Evolutionary conservation across 2,888 invertebrate genomes (phyloP).

Genomic region (Cetonia aurata): DNA sequence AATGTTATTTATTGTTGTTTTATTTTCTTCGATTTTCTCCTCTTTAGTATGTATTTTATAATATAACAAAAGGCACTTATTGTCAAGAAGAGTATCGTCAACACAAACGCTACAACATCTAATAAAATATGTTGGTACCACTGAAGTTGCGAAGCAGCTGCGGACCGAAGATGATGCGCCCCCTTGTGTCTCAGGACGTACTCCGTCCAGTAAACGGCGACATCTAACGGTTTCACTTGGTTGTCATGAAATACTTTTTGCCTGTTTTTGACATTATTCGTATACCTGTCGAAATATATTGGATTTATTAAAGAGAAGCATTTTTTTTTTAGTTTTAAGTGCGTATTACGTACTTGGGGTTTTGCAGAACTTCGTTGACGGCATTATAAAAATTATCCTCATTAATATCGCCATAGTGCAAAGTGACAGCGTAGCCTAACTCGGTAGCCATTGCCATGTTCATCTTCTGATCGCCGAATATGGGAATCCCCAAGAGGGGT

Average conservation of each 20-base stretch:
- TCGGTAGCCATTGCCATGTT: conserved; percentile 40
- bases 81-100: background rate
- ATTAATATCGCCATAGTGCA: conserved; percentile 11
- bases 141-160: conserved; percentile 47
- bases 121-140: conserved; percentile 53
- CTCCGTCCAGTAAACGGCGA: conserved; percentile 53
- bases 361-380: conserved; percentile 15
- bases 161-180: conserved; percentile 48
- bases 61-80: background rate
- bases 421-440: conserved; percentile 20
- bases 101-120: conserved; percentile 48
- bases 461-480: conserved; percentile 43
- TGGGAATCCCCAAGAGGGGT: conserved; percentile 45
- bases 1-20: conserved; percentile 15
- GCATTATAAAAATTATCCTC: conserved; percentile 26
- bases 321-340: background rate
- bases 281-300: conserved; percentile 36
- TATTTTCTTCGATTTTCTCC: background rate
- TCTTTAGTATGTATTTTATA: conserved; percentile 6
- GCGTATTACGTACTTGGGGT: conserved; percentile 29
- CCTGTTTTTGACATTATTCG: conserved; percentile 36
- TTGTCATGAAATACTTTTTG: conserved; percentile 49
- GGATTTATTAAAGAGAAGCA: background rate
- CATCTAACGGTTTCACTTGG: conserved; percentile 49
- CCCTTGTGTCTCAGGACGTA: conserved; percentile 53